Percentiles rank a stretch among this genome's conserved stretches.
Evolutionary conservation across 2,888 invertebrate genomes (phyloP).

Genomic region (Nomada flava): DNA sequence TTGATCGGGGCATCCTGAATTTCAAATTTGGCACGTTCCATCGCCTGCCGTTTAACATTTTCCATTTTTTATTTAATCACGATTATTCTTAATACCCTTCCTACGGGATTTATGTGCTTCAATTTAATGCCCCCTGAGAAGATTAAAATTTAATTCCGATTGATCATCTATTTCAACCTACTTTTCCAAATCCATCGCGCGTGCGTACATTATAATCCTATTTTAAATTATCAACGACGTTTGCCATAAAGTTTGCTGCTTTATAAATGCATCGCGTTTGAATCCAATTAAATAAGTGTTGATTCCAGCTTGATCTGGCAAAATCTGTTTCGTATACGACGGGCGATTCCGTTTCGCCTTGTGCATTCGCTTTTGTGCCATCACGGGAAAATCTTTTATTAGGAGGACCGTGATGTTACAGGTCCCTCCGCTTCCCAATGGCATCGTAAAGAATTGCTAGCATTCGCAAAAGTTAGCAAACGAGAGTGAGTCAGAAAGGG

Average conservation of each 20-base stretch:
- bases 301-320: slow-evolving; percentile 20
- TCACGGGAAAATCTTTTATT: slow-evolving; percentile 70
- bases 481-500: slow-evolving; percentile 53
- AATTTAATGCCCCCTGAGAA: neutral
- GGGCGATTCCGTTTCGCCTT: slow-evolving; percentile 39
- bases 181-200: no score
- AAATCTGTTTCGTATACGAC: slow-evolving; percentile 29
- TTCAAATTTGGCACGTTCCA: slow-evolving; percentile 52
- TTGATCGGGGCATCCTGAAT: slow-evolving; percentile 45
- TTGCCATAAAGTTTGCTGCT: no score
- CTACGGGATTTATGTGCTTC: slow-evolving; percentile 2
- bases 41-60: slow-evolving; percentile 1
- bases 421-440: slow-evolving; percentile 69
- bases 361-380: slow-evolving; percentile 45
- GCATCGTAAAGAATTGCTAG: slow-evolving; percentile 72
- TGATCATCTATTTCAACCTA: no score
- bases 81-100: slow-evolving; percentile 5
- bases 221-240: no score
- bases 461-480: slow-evolving; percentile 67
- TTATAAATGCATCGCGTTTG: neutral
- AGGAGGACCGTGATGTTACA: slow-evolving; percentile 57
- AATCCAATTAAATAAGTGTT: slow-evolving; percentile 21
- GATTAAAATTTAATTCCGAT: neutral
- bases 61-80: neutral
- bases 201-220: no score